Conservation (phyloP, 2,113 vertebrate genomes). For the Isichthys henryi region DNA sequence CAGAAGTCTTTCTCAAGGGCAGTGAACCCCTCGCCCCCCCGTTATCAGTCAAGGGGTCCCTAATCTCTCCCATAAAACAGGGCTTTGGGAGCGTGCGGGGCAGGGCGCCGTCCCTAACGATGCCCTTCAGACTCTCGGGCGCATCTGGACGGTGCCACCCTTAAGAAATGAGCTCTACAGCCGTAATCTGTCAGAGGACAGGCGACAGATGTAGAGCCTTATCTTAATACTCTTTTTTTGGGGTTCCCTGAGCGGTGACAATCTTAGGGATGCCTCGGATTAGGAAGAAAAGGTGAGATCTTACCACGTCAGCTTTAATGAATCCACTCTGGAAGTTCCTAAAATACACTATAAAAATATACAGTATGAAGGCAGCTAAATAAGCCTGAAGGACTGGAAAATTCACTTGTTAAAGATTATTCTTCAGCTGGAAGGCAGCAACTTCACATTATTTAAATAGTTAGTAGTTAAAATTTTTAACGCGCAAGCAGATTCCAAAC, state of each 20-base stretch:
- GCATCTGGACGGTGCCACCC: not conserved
- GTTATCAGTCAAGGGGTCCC: not conserved
- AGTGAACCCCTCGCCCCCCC: not conserved
- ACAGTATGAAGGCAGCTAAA: not conserved
- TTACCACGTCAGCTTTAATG: not conserved
- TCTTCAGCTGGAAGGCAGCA: not conserved
- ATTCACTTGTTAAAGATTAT: not conserved
- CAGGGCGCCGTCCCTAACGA: not conserved
- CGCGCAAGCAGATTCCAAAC: not conserved
- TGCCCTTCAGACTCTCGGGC: not conserved
- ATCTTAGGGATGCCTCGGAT: not conserved
- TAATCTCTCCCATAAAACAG: not conserved
- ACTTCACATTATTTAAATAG: not conserved
- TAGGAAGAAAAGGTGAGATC: not conserved
- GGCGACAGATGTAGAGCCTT: constrained; percentile 22
- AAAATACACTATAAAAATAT: not conserved
- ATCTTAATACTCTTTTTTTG: not conserved
- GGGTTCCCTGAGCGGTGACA: constrained; percentile 16
- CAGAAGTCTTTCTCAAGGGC: not conserved
- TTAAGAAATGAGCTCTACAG: constrained; percentile 20
- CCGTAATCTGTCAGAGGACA: constrained; percentile 29
- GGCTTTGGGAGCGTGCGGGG: not conserved
- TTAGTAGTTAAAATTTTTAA: not conserved
- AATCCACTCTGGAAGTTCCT: not conserved
- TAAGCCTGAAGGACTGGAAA: not conserved